Evolutionary conservation across 2,113 vertebrate species (phyloP).

Genomic region (Tiliqua scincoides): DNA sequence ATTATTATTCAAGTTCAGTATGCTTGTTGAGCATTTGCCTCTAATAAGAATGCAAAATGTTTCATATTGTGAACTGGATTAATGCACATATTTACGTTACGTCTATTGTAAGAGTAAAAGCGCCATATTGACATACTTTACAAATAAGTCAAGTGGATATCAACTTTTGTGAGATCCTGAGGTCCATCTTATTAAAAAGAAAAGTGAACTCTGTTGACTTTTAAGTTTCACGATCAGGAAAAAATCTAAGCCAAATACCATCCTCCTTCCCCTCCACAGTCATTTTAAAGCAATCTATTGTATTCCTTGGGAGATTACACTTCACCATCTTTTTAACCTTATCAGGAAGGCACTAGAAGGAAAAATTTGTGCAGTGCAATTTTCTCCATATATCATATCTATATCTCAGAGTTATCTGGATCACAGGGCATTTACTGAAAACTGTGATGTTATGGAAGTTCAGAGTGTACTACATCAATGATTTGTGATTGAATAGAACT

Average conservation of each 20-base stretch:
- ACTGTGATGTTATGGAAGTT: slow-evolving; percentile 67
- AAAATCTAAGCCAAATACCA: slow-evolving; percentile 64
- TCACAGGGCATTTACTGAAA: slow-evolving; percentile 62
- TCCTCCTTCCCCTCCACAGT: slow-evolving; percentile 36
- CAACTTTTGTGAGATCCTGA: slow-evolving; percentile 16
- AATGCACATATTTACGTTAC: background rate
- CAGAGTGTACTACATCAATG: slow-evolving; percentile 61
- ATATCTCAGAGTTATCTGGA: slow-evolving; percentile 57
- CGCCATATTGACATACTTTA: slow-evolving; percentile 20
- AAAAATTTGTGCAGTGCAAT: slow-evolving; percentile 62
- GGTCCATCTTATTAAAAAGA: slow-evolving; percentile 20
- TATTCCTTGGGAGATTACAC: slow-evolving; percentile 62
- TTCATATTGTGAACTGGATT: slow-evolving; percentile 1
- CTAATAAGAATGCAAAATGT: background rate
- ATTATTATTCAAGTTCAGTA: background rate
- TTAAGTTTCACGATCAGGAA: slow-evolving; percentile 51
- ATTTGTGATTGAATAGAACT: slow-evolving; percentile 51
- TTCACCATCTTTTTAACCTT: slow-evolving; percentile 74
- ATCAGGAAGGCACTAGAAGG: slow-evolving; percentile 71
- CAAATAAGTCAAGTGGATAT: slow-evolving; percentile 8
- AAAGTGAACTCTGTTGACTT: background rate
- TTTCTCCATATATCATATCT: slow-evolving; percentile 47
- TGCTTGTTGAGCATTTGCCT: background rate
- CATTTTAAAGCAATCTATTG: slow-evolving; percentile 50
- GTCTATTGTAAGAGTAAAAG: slow-evolving; percentile 29